Conservation (phyloP, 1,140 invertebrate genomes). For the Acromyrmex echinatior region DNA sequence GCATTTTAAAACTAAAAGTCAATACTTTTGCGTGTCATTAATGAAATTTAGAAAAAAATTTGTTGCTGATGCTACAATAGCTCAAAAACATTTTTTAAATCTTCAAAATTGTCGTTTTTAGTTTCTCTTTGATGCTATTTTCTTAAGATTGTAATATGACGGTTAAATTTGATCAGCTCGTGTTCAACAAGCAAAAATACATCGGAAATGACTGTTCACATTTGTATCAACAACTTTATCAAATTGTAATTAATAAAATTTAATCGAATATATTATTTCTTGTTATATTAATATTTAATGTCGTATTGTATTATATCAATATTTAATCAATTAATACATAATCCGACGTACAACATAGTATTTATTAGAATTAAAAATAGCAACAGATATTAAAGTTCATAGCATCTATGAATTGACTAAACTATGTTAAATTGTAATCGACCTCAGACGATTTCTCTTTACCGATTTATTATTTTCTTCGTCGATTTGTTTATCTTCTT, state of each 20-base stretch:
- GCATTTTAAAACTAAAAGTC: too few relatives aligned
- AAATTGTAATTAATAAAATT: background rate
- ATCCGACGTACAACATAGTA: background rate
- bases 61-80: too few relatives aligned
- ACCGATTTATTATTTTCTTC: background rate
- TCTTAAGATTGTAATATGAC: too few relatives aligned
- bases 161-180: too few relatives aligned
- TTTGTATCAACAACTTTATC: too few relatives aligned
- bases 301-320: background rate
- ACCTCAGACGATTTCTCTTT: background rate
- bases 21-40: too few relatives aligned
- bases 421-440: background rate
- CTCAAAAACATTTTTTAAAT: too few relatives aligned
- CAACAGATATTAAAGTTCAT: background rate
- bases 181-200: too few relatives aligned
- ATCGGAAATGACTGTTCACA: too few relatives aligned
- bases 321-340: background rate
- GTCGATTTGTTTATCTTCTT: background rate
- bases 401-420: background rate
- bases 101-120: too few relatives aligned
- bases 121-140: too few relatives aligned
- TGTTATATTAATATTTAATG: background rate
- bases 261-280: background rate
- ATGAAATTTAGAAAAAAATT: too few relatives aligned
- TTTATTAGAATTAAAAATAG: background rate